Evolutionary conservation across 1,140 invertebrate genomes (phyloP).

Genomic region (Hyposmocoma kahamanoa): DNA sequence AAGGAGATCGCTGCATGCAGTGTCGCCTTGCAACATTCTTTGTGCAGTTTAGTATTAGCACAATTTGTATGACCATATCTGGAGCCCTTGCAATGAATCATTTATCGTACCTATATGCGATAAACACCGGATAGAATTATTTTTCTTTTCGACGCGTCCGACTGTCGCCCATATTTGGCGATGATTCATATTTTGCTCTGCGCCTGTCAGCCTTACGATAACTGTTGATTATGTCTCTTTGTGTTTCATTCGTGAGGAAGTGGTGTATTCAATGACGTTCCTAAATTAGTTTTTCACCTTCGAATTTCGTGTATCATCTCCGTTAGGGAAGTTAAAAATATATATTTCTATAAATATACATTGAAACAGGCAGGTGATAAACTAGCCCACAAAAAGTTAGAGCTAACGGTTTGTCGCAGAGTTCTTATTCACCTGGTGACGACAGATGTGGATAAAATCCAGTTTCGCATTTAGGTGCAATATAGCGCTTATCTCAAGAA

Average conservation of each 20-base stretch:
- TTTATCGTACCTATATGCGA: constrained; percentile 24
- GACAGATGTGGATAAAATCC: too few species aligned
- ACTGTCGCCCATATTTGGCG: constrained; percentile 31
- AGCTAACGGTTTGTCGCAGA: too few species aligned
- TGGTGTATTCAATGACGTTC: not conserved
- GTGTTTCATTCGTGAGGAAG: not conserved
- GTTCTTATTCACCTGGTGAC: too few species aligned
- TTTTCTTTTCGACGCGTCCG: constrained; percentile 26
- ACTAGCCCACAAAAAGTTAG: too few species aligned
- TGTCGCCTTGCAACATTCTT: constrained; percentile 30
- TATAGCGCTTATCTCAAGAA: too few species aligned
- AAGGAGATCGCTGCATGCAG: constrained; percentile 22
- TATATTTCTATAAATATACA: too few species aligned
- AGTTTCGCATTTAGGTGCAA: too few species aligned
- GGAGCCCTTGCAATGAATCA: constrained; percentile 38
- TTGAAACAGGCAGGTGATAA: too few species aligned
- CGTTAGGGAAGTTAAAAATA: too few species aligned
- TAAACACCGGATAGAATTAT: constrained; percentile 23
- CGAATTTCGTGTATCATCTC: not conserved
- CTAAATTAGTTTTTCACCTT: not conserved
- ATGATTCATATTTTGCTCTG: constrained; percentile 39
- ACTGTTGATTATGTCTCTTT: not conserved
- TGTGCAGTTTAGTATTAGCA: constrained; percentile 25
- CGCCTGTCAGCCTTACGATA: constrained; percentile 1
- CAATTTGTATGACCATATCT: constrained; percentile 33